Evolutionary conservation across 2,797 vertebrate genomes (phyloP).

Genomic region (Bradypus variegatus): DNA sequence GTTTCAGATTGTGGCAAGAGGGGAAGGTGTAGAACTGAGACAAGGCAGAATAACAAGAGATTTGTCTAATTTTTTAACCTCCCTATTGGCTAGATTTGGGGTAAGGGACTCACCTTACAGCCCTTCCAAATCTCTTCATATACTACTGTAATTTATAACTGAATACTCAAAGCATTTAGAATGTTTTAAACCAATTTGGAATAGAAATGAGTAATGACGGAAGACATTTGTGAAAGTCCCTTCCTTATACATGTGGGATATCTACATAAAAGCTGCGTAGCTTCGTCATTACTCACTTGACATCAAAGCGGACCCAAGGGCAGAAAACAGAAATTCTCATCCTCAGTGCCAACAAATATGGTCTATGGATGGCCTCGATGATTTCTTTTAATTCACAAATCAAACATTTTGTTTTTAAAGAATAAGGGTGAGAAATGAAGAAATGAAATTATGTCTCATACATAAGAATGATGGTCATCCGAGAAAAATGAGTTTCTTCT

Average conservation of each 20-base stretch:
- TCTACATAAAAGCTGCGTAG: slow-evolving; percentile 24
- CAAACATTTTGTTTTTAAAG: background rate
- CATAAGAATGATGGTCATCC: too few species aligned
- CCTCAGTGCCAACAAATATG: slow-evolving; percentile 44
- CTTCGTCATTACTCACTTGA: slow-evolving; percentile 18
- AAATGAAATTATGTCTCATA: too few species aligned
- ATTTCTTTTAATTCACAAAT: slow-evolving; percentile 41
- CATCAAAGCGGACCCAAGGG: slow-evolving; percentile 1
- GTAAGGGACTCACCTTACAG: background rate
- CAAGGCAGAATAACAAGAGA: background rate
- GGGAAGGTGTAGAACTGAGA: background rate
- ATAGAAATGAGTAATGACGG: slow-evolving; percentile 48
- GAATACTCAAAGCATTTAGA: background rate
- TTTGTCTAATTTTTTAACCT: background rate
- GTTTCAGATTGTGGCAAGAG: background rate
- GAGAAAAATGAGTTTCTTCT: too few species aligned
- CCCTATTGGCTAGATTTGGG: background rate
- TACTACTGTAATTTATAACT: background rate
- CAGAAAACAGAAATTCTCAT: slow-evolving; percentile 34
- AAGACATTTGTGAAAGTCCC: slow-evolving; percentile 51
- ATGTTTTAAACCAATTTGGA: slow-evolving; percentile 21
- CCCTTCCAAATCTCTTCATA: background rate
- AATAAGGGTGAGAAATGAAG: too few species aligned
- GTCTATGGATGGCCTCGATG: slow-evolving; percentile 35
- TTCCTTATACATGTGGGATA: slow-evolving; percentile 3